Base-by-base conservation (phyloP, 2,113 vertebrate genomes). In the Carettochelys insculpta region DNA sequence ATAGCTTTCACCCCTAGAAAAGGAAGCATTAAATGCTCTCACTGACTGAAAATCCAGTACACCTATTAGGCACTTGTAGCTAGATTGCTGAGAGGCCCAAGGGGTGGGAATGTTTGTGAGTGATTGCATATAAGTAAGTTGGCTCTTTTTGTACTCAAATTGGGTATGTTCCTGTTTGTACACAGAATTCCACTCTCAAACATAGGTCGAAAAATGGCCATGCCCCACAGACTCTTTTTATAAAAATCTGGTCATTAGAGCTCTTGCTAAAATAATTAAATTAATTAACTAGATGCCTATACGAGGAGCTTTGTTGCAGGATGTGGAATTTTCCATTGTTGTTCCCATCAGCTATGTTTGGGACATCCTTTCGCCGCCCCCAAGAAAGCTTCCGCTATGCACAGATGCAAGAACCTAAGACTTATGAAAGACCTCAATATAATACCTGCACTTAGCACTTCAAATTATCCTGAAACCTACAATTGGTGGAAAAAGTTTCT, bases 31-130 rank as follows among this genome's bases (percentile, higher is more conserved):
- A 90, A 41, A 31, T 11, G 25, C 82, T 88, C 79, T 34, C 1
- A 19, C 2, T 1, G 16, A 0, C 58, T 20, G 51, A 76, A 83
- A 77, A 47, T 0, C 2, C 1, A 3, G 78, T 9, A 9, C 27
- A 45, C 61, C 65, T 29, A 6, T 12, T 31, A n/a, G 14, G 34
- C 10, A 1, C 43, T 17, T 5, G 86, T n/a, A n/a, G 29, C 25
- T 75, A 68, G 45, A 27, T 77, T 90, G 77, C 78, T 58, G 71
- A 83, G 89, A 51, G 52, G 73, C 8, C 16, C 27, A 47, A 4
- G 38, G 12, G 73, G 51, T 77, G 90, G 12, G 10, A 65, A 27
- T 3, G 8, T 45, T 85, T 50, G 1, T 65, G 29, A 41, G n/a
- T 25, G 38, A 38, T 19, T 54, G 2, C 75, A 68, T 24, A 12